Evolutionary conservation across 2,888 invertebrate genomes (phyloP).

Genomic region (Lacanobia oleracea): DNA sequence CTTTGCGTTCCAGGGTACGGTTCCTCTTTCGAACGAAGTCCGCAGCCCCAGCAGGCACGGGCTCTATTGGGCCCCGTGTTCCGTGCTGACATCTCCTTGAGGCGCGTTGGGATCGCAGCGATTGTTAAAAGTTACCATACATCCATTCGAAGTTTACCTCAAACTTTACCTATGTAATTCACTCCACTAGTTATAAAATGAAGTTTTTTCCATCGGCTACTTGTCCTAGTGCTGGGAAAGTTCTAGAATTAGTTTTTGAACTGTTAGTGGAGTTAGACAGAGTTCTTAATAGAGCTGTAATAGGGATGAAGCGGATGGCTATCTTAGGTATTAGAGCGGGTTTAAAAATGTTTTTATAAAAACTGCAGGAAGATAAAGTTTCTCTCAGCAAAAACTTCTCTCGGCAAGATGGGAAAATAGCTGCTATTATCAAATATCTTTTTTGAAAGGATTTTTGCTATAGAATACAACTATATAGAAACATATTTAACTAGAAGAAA

Average conservation of each 20-base stretch:
- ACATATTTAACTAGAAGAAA: too few species aligned
- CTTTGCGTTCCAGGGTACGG: too few species aligned
- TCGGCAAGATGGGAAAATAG: not conserved
- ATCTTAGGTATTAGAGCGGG: slow-evolving; percentile 8
- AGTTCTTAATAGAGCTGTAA: slow-evolving; percentile 60
- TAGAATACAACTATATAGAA: too few species aligned
- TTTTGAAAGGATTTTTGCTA: too few species aligned
- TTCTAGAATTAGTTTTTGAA: slow-evolving; percentile 62
- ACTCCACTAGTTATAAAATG: slow-evolving; percentile 53
- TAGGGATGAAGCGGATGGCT: slow-evolving; percentile 24
- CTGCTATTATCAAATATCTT: not conserved
- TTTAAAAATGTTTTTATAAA: not conserved
- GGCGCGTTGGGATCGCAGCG: too few species aligned
- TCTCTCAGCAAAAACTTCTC: too few species aligned
- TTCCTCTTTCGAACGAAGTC: too few species aligned
- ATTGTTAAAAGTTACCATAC: slow-evolving; percentile 40
- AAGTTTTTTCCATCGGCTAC: slow-evolving; percentile 46
- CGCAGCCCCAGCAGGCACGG: too few species aligned
- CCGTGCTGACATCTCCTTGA: too few species aligned
- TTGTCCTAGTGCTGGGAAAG: slow-evolving; percentile 26
- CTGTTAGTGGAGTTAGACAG: slow-evolving; percentile 55
- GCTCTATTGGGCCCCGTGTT: too few species aligned
- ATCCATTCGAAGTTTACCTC: slow-evolving; percentile 4
- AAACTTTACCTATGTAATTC: slow-evolving; percentile 49
- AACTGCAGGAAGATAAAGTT: not conserved